A percentile compares a stretch with the other conserved stretches of the same genome.
Conservation (phyloP, 2,797 vertebrate species). For the Sebastolobus altivelis region DNA sequence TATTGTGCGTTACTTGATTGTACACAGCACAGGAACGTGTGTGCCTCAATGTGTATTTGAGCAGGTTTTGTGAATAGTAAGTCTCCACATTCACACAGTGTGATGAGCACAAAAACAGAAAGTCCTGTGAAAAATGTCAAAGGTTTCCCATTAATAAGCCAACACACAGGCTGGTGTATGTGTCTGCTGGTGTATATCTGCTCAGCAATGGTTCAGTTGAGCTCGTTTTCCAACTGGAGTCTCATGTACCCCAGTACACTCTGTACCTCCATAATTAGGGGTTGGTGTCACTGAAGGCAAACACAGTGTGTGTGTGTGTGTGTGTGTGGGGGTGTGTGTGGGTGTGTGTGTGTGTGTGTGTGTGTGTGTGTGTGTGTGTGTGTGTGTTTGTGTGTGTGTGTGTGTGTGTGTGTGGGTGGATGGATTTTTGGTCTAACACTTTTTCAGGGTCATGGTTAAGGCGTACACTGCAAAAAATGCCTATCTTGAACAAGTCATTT, state of each 20-base stretch:
- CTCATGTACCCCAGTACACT: slow-evolving; percentile 48
- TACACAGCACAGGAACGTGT: background rate
- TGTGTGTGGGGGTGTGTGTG: no score
- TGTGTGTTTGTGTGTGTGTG: no score
- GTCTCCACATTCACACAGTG: slow-evolving; percentile 19
- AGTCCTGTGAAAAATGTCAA: slow-evolving; percentile 52
- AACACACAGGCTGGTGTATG: slow-evolving; percentile 24
- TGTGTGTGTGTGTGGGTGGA: no score
- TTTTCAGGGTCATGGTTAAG: slow-evolving; percentile 21
- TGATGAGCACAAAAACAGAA: slow-evolving; percentile 33
- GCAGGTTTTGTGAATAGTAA: slow-evolving; percentile 34
- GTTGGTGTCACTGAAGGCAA: slow-evolving; percentile 60
- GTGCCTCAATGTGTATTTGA: slow-evolving; percentile 27
- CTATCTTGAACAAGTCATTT: background rate
- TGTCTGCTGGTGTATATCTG: slow-evolving; percentile 14
- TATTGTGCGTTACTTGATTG: slow-evolving; percentile 37
- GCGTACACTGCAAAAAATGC: slow-evolving; percentile 9
- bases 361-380: no score
- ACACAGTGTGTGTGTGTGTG: slow-evolving; percentile 25
- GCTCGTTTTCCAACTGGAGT: slow-evolving; percentile 58
- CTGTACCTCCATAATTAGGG: slow-evolving; percentile 65
- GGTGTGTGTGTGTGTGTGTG: slow-evolving; percentile 18
- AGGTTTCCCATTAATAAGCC: slow-evolving; percentile 57
- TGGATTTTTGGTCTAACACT: slow-evolving; percentile 7
- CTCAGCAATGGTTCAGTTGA: slow-evolving; percentile 39